A percentile compares a stretch with the other conserved stretches of the same genome.
Conservation (phyloP, 2,113 vertebrate genomes). For the Xenopus tropicalis region UCB_Xtro_10.0 CM004445.2:111583501-111584000, state of each 20-base stretch:
- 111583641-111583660: conserved; percentile 72
- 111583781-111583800: neutral
- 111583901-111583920: too few species aligned
- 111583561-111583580: conserved; percentile 1
- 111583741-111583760: conserved; percentile 59
- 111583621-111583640: neutral
- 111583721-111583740: conserved; percentile 68
- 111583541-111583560: conserved; percentile 43
- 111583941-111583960: too few species aligned
- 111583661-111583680: conserved; percentile 78
- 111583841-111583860: too few species aligned
- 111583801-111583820: conserved; percentile 51
- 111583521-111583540: neutral
- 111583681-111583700: conserved; percentile 62
- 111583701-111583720: conserved; percentile 92
- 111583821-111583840: too few species aligned
- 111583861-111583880: too few species aligned
- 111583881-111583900: too few species aligned
- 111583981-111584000: too few species aligned
- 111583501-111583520: too few species aligned
- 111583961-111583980: too few species aligned
- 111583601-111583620: neutral
- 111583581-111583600: conserved; percentile 18
- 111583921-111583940: too few species aligned
- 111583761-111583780: conserved; percentile 36